These are phyloP conservation scores for Holothuria leucospilota DNA, from an alignment of 53 echinoderm and acorn worm species.

Conservation along the genomic window DNA sequence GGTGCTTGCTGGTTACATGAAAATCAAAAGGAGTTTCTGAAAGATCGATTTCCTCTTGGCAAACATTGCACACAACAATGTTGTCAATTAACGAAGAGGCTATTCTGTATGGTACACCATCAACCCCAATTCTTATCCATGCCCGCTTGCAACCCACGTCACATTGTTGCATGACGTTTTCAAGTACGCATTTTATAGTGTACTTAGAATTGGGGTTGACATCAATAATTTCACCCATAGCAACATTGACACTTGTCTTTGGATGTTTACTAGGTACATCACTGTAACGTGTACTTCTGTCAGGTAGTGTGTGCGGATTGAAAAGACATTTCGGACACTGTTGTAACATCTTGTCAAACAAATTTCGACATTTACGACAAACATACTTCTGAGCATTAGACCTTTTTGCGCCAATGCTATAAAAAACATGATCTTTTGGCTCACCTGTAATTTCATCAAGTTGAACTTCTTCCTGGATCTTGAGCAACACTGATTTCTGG, in stretches of 20 bases:
- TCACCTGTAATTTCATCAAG: slow-evolving; percentile 57
- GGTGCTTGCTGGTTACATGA: slow-evolving; percentile 44
- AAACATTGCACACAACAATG: slow-evolving; percentile 51
- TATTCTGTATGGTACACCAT: slow-evolving; percentile 57
- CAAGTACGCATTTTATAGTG: slow-evolving; percentile 50
- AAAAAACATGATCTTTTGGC: slow-evolving; percentile 55
- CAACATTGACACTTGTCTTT: slow-evolving; percentile 10
- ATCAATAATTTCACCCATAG: slow-evolving; percentile 59
- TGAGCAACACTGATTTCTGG: slow-evolving; percentile 8
- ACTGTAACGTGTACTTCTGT: slow-evolving; percentile 27
- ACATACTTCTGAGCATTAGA: slow-evolving; percentile 8
- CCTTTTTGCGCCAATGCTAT: slow-evolving; percentile 31
- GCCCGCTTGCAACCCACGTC: slow-evolving; percentile 32
- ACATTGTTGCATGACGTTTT: slow-evolving; percentile 44
- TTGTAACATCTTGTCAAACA: slow-evolving; percentile 15
- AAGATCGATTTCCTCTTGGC: slow-evolving; percentile 35
- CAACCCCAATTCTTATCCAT: slow-evolving; percentile 61
- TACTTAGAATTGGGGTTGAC: slow-evolving; percentile 52
- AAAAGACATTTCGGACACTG: slow-evolving; percentile 37
- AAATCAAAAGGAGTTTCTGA: slow-evolving; percentile 34
- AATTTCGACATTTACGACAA: slow-evolving; percentile 49
- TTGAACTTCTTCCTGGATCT: slow-evolving; percentile 22
- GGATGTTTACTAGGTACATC: slow-evolving; percentile 2
- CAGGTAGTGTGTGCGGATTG: slow-evolving; percentile 34
- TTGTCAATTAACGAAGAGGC: slow-evolving; percentile 52